Percentiles rank a stretch among this genome's conserved stretches.
Conservation (phyloP, 2,113 vertebrate species). For the Piprites chloris region DNA sequence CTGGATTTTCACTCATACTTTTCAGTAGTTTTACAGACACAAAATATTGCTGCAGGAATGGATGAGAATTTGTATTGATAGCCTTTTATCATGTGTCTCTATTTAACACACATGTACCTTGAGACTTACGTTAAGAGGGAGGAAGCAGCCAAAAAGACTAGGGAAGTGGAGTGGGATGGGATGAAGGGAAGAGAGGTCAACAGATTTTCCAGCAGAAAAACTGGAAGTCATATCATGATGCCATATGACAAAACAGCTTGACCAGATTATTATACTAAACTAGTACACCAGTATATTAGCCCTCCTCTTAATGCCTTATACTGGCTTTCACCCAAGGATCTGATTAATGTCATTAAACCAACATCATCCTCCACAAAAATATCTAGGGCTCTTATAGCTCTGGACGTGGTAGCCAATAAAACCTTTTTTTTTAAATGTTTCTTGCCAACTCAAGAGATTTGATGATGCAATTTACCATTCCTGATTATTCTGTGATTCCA, state of each 20-base stretch:
- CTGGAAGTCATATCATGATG: background rate
- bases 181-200: background rate
- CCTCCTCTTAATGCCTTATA: background rate
- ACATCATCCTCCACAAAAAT: slow-evolving; percentile 14
- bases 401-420: slow-evolving; percentile 14
- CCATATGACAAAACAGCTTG: background rate
- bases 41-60: background rate
- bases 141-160: background rate
- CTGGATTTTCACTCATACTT: background rate
- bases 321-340: background rate
- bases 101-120: background rate
- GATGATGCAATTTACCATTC: background rate
- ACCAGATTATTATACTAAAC: background rate
- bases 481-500: slow-evolving; percentile 58
- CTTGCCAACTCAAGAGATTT: slow-evolving; percentile 8
- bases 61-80: background rate
- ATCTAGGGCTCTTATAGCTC: background rate
- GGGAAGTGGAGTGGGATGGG: background rate
- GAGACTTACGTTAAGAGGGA: background rate
- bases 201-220: background rate
- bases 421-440: background rate
- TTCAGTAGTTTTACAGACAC: background rate
- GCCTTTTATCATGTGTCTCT: background rate
- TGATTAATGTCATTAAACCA: background rate
- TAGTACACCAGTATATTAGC: background rate